Evolutionary conservation across 1,140 invertebrate genomes (phyloP).

Genomic region (Drosophila ambigua): DNA sequence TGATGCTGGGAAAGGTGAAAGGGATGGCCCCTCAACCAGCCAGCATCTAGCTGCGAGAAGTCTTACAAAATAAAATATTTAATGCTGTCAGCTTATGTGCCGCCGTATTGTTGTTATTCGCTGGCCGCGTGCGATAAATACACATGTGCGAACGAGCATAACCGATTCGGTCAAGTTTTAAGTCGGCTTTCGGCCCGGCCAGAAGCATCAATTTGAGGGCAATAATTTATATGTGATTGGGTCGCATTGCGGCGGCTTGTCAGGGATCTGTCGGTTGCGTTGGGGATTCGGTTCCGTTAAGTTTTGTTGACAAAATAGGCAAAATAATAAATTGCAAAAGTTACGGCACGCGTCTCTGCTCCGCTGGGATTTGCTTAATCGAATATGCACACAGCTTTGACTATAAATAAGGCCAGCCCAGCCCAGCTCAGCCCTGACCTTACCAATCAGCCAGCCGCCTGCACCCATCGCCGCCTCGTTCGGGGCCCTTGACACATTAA

Average conservation of each 20-base stretch:
- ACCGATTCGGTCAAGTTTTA: slow-evolving; percentile 44
- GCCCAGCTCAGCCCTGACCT: neutral
- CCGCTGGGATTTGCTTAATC: slow-evolving; percentile 68
- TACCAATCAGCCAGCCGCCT: slow-evolving; percentile 33
- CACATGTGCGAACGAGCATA: slow-evolving; percentile 21
- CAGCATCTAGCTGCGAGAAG: neutral
- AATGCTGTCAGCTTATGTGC: slow-evolving; percentile 40
- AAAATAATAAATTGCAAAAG: slow-evolving; percentile 77
- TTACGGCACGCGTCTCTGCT: slow-evolving; percentile 40
- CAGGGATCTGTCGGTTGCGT: slow-evolving; percentile 16
- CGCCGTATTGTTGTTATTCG: slow-evolving; percentile 8
- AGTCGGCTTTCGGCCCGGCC: slow-evolving; percentile 60
- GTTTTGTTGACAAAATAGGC: slow-evolving; percentile 74
- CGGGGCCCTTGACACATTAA: slow-evolving; percentile 62
- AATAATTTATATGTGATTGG: slow-evolving; percentile 66
- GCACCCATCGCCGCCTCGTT: slow-evolving; percentile 24
- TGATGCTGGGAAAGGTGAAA: too few species aligned
- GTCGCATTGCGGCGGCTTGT: slow-evolving; percentile 55
- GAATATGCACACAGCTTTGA: slow-evolving; percentile 59
- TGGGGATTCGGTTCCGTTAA: slow-evolving; percentile 17
- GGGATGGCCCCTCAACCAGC: too few species aligned
- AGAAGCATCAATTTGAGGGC: slow-evolving; percentile 61
- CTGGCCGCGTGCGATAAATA: slow-evolving; percentile 43
- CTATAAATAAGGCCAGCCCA: neutral
- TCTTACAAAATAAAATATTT: slow-evolving; percentile 42